Conservation (phyloP, 1,140 invertebrate genomes). For the Oreohelix idahoensis region DNA sequence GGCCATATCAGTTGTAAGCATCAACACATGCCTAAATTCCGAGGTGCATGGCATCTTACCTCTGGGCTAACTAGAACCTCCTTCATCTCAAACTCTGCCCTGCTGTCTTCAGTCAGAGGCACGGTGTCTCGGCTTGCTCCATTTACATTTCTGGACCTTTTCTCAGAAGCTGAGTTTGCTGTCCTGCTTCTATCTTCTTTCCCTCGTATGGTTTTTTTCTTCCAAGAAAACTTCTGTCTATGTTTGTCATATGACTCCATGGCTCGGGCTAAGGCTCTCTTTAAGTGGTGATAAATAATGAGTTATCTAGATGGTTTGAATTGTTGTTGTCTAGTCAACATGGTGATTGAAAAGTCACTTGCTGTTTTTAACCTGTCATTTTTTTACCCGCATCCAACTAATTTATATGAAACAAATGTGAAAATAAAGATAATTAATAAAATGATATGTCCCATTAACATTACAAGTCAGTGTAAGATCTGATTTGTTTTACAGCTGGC, state of each 20-base stretch:
- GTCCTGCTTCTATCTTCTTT: neutral
- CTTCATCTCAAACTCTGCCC: slow-evolving; percentile 48
- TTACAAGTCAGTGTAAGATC: no score
- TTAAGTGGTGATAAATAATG: neutral
- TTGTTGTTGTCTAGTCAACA: no score
- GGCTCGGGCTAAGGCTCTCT: slow-evolving; percentile 64
- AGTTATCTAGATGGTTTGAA: neutral
- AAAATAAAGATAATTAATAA: no score
- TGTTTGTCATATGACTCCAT: slow-evolving; percentile 51
- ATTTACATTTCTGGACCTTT: slow-evolving; percentile 52
- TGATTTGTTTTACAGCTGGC: no score
- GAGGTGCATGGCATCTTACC: no score
- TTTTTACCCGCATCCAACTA: no score
- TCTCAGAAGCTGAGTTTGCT: neutral
- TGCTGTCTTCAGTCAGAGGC: slow-evolving; percentile 48
- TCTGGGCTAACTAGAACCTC: slow-evolving; percentile 45
- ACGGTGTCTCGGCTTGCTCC: slow-evolving; percentile 58
- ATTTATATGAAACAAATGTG: no score
- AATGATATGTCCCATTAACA: no score
- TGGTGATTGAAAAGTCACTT: no score
- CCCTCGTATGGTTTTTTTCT: neutral
- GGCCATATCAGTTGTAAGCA: no score
- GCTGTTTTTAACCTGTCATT: no score
- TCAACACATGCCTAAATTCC: no score
- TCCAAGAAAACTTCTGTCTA: slow-evolving; percentile 49